Evolutionary conservation across 2,888 invertebrate genomes (phyloP).

Genomic region (Sphecodes monilicornis): DNA sequence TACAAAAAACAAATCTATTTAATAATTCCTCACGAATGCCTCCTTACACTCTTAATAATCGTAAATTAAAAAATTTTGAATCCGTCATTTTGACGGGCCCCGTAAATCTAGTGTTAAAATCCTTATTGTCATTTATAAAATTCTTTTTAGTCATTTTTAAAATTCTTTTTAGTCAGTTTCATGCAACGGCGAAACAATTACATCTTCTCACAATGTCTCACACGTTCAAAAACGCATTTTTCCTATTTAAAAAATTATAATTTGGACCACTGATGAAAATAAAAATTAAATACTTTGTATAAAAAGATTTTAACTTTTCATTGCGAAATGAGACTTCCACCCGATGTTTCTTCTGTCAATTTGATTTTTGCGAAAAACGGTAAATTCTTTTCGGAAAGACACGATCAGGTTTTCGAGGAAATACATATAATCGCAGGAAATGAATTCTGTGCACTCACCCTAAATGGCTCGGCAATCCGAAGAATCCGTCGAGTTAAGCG

Average conservation of each 20-base stretch:
- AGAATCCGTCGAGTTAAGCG: constrained; percentile 27
- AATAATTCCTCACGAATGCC: too few species aligned
- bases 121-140: too few species aligned
- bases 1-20: too few species aligned
- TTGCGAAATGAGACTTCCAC: neutral
- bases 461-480: constrained; percentile 13
- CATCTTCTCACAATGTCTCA: neutral
- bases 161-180: neutral
- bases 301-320: neutral
- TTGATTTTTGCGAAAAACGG: neutral
- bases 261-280: neutral
- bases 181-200: neutral
- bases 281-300: neutral
- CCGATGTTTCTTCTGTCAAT: neutral
- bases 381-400: neutral
- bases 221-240: neutral
- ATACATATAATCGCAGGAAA: neutral
- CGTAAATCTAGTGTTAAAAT: too few species aligned
- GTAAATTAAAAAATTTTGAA: too few species aligned
- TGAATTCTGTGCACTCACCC: constrained; percentile 25
- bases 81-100: too few species aligned
- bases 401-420: neutral
- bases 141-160: neutral
- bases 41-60: too few species aligned
- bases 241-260: too few species aligned